These are phyloP conservation scores for Drosophila subpulchrella DNA, from an alignment of 1,140 invertebrate genomes.

Conservation along the genomic window DNA sequence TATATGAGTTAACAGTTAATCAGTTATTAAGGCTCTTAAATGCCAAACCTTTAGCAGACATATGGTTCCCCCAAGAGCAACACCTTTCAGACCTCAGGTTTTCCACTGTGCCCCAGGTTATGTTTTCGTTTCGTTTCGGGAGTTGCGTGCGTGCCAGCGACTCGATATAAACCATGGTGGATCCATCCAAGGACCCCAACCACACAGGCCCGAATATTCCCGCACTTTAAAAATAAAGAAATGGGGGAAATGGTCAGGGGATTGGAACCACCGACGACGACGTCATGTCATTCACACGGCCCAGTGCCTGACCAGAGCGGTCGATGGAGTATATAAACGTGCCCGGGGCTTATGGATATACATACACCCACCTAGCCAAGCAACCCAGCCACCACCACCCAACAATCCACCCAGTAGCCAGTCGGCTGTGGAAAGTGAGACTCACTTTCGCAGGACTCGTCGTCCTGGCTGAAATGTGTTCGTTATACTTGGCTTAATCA, in stretches of 20 bases:
- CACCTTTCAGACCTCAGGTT: not conserved
- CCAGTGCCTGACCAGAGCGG: slow-evolving; percentile 60
- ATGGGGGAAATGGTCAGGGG: not conserved
- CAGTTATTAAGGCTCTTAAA: too few species aligned
- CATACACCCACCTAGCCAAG: not conserved
- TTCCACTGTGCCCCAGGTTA: slow-evolving; percentile 3
- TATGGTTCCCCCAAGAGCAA: too few species aligned
- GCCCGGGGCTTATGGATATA: slow-evolving; percentile 27
- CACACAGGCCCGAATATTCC: slow-evolving; percentile 17
- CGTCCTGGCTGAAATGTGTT: slow-evolving; percentile 70
- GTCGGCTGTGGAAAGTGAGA: slow-evolving; percentile 40
- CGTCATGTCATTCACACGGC: slow-evolving; percentile 62
- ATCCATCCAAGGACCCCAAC: slow-evolving; percentile 12
- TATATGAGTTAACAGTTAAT: too few species aligned
- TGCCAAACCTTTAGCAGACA: too few species aligned
- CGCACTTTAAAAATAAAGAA: slow-evolving; percentile 58
- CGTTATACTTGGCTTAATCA: slow-evolving; percentile 82
- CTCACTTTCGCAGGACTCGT: slow-evolving; percentile 37
- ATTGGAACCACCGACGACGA: slow-evolving; percentile 9
- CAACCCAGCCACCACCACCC: slow-evolving; percentile 1
- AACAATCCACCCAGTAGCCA: slow-evolving; percentile 2
- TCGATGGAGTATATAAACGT: slow-evolving; percentile 71
- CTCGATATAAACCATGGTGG: slow-evolving; percentile 39
- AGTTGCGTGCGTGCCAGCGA: slow-evolving; percentile 54
- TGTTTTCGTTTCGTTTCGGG: slow-evolving; percentile 17